Evolutionary conservation across 2,113 vertebrate genomes (phyloP), one percentile per base, ranked within the genome.

Genomic region (Aptenodytes forsteri): DNA sequence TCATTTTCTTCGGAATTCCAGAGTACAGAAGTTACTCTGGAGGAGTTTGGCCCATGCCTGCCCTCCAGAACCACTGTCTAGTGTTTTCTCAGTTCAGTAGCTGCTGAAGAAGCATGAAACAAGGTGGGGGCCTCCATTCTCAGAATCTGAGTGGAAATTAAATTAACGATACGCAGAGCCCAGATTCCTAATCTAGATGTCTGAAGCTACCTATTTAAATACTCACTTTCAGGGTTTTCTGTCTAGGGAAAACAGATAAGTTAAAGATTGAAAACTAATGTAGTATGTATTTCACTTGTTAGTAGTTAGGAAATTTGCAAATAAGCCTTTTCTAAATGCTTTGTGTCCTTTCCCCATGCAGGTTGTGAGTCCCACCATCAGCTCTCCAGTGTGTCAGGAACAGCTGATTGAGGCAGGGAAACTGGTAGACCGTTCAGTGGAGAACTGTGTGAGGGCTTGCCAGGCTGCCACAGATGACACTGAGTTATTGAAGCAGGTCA

Each of bases 311-410:
- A 62, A 52, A 34, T 14, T n/a, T 67, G 34, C 56, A 62, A 22
- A 40, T 9, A 52, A 54, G 9, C 23, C 11, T 58, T 29, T 52
- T 18, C n/a, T 64, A 38, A 47, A 9, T 3, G 42, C 59, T 34
- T 17, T 26, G 42, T 46, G 10, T 61, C 36, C 14, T 64, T 25
- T 83, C 32, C 40, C 14, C 0, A 0, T 69, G 34, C 97, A 99
- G 99, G 99, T 99, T 88, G 99, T 99, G 95, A 99, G 99, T 70
- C 99, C 99, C 36, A 99, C 99, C 96, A 99, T 99, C 98, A 99
- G 99, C 97, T 99, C 99, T 27, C 99, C 99, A 0, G 99, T 99
- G 96, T 99, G 99, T 78, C 99, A 99, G 98, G 99, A 99, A 72
- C 99, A 99, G 98, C 98, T 99, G 92, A 99, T 99, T 0, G 99